Evolutionary conservation across 2,888 invertebrate genomes (phyloP), one percentile per base, ranked within the genome.

Genomic region (Yponomeuta plumbellus): DNA sequence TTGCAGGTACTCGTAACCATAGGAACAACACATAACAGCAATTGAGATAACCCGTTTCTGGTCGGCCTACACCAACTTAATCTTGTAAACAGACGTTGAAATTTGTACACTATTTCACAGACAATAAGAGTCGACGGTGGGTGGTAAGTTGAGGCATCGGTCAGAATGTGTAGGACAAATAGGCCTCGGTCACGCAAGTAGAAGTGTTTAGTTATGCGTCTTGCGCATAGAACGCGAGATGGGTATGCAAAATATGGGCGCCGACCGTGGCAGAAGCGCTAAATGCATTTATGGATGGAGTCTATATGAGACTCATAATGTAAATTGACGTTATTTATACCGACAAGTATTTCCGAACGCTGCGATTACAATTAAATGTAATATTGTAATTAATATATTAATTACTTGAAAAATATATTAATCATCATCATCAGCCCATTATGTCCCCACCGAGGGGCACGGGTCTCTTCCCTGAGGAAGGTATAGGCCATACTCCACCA

Each of bases 1-100:
- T 52, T 5, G 44, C 44, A 57, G 6, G 57, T 57, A 21, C 57
- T 57, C 21, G 21, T 23, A 21, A 59, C 1, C 59, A 13, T 17
- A 21, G 22, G 59, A 21, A 23, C 23, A 57, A 57, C 21, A 59
- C n/a, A 20, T 59, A 59, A 59, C 59, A 59, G 59, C 59, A 22
- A 59, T 59, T 59, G 23, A 59, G 59, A 59, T 58, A 59, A 23
- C 59, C 59, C 59, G 59, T 23, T 59, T 13, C 44, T 52, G 44
- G 13, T 52, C 44, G 44, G 13, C 1, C 44, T 17, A 13, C 17
- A 17, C 44, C 44, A 52, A 52, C 44, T 52, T 52, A 52, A 17
- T 52, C 17, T 2, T 13, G 8, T 3, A 52, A 8, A 52, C 17
- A 52, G 17, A 52, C 44, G 17, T 17, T 52, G 17, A 52, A 52